Percentiles rank a stretch among this genome's conserved stretches.
These are phyloP conservation scores for Neomicropteryx cornuta DNA, from an alignment of 1,140 invertebrate genomes.

Conservation along the genomic window DNA sequence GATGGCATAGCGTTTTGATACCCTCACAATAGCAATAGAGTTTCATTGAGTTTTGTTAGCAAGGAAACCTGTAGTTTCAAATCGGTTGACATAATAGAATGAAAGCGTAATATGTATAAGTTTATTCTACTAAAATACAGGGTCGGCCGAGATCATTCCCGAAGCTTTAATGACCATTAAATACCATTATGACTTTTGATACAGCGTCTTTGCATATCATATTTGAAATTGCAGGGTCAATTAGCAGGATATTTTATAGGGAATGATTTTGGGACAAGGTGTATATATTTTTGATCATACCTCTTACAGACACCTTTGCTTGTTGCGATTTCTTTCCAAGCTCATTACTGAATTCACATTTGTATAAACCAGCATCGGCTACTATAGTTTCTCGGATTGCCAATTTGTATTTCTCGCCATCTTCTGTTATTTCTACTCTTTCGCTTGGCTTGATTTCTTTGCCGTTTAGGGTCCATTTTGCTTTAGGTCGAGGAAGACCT, in stretches of 20 bases:
- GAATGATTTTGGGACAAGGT: no score
- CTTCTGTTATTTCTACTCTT: constrained; percentile 50
- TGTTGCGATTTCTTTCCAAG: constrained; percentile 60
- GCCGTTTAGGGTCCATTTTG: constrained; percentile 67
- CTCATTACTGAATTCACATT: constrained; percentile 62
- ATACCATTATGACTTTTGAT: no score
- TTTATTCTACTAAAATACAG: constrained; percentile 3
- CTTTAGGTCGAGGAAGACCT: constrained; percentile 63
- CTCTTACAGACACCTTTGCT: constrained; percentile 59
- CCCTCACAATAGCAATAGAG: no score
- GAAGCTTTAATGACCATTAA: no score
- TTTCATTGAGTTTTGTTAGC: no score
- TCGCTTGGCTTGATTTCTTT: constrained; percentile 48
- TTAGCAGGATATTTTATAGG: no score
- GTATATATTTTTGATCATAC: no score
- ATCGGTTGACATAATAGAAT: background rate
- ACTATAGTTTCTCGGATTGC: constrained; percentile 56
- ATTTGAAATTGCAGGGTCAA: no score
- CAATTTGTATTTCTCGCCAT: constrained; percentile 62
- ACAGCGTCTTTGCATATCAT: no score
- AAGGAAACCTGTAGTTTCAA: no score
- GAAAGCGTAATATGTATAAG: constrained; percentile 3
- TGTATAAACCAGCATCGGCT: constrained; percentile 66
- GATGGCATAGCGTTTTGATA: no score
- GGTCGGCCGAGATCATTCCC: no score